phyloP scores from a whole-genome alignment of 2,888 invertebrate species.

The Nymphalis urticae region DNA sequence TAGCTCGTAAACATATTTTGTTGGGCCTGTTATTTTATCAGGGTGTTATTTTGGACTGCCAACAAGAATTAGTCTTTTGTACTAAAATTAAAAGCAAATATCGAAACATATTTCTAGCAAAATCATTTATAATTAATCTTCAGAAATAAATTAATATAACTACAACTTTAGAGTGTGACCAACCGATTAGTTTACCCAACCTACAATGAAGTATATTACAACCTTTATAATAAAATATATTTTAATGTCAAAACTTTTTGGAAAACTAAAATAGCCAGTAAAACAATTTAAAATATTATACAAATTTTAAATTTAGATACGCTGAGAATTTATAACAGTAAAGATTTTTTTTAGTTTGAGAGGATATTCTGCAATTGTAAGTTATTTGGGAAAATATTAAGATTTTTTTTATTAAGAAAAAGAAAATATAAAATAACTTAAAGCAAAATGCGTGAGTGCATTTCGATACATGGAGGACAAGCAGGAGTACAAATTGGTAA shows the following conservation, averaged over 20 bases:
- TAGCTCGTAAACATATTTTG: too few species aligned
- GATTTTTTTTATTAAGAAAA: conserved; percentile 2
- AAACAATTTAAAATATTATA: not conserved
- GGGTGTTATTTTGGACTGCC: too few species aligned
- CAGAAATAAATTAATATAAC: too few species aligned
- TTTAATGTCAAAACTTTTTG: not conserved
- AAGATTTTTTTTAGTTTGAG: not conserved
- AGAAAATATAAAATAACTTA: conserved; percentile 3
- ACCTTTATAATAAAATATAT: too few species aligned
- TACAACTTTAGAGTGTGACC: too few species aligned
- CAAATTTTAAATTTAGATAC: not conserved
- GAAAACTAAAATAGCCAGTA: not conserved
- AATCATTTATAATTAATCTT: too few species aligned
- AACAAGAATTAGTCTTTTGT: too few species aligned
- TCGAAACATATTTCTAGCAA: too few species aligned
- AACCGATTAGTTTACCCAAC: too few species aligned
- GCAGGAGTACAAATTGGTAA: conserved; percentile 92
- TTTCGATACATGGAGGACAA: conserved; percentile 75
- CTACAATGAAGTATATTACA: too few species aligned
- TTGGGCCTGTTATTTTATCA: too few species aligned
- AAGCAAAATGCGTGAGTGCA: conserved; percentile 70
- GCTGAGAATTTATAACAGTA: not conserved
- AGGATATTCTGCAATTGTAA: not conserved
- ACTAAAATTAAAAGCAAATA: too few species aligned
- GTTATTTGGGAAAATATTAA: conserved; percentile 4